Conservation (phyloP, 1,140 invertebrate genomes). For the Phenacoccus solenopsis region DNA sequence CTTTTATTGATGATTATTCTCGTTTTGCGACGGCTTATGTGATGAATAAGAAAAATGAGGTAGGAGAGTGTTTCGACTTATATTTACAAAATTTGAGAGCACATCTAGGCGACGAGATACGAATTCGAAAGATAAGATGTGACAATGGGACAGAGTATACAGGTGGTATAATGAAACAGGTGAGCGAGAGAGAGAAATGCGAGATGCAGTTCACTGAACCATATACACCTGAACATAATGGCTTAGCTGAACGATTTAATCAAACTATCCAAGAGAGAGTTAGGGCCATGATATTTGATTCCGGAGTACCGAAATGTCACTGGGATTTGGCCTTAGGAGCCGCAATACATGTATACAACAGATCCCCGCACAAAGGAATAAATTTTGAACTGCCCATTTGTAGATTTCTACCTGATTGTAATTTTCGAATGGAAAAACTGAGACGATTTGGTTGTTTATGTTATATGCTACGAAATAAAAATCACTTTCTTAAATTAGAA, state of each 20-base stretch:
- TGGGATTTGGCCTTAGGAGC: conserved; percentile 33
- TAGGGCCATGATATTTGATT: conserved; percentile 30
- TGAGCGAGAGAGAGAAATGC: not conserved
- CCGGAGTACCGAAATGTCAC: conserved; percentile 29
- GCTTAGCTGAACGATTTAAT: conserved; percentile 34
- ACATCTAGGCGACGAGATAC: not conserved
- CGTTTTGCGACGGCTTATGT: not conserved
- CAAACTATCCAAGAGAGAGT: conserved; percentile 32
- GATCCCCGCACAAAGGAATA: not conserved
- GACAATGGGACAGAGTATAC: not conserved
- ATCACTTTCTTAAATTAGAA: not conserved
- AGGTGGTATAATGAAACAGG: too few relatives aligned
- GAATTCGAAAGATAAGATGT: not conserved
- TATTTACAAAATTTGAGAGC: not conserved
- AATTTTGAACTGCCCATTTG: not conserved
- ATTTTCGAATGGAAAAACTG: not conserved
- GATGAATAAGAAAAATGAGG: not conserved
- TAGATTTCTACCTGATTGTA: not conserved
- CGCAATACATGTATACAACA: not conserved
- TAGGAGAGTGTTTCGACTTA: not conserved
- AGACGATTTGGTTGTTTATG: not conserved
- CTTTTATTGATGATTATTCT: not conserved
- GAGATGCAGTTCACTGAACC: not conserved
- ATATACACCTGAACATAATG: conserved; percentile 34
- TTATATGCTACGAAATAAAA: not conserved